Conservation (phyloP, 2,888 invertebrate genomes). For the Mamestra brassicae region DNA sequence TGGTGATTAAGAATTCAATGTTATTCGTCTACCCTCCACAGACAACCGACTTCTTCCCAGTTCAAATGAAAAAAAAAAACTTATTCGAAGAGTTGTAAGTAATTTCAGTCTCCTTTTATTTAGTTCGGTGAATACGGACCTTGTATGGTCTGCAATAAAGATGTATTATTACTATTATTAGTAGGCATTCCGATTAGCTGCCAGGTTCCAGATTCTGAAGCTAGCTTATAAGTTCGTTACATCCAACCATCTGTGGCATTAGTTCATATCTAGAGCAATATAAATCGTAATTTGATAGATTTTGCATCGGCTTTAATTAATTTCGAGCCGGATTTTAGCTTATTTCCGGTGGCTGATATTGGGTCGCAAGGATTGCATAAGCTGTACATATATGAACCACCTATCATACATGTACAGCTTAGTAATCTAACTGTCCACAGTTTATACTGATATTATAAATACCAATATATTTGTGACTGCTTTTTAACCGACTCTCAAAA, state of each 20-base stretch:
- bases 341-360: not conserved
- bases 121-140: not conserved
- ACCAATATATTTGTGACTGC: too few species aligned
- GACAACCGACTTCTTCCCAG: not conserved
- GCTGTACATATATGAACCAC: not conserved
- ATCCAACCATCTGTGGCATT: conserved; percentile 26
- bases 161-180: too few species aligned
- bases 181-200: not conserved
- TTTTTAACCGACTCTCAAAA: too few species aligned
- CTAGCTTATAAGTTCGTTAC: conserved; percentile 17
- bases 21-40: too few species aligned
- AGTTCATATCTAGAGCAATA: conserved; percentile 11
- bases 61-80: not conserved
- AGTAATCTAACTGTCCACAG: too few species aligned
- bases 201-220: not conserved
- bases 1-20: too few species aligned
- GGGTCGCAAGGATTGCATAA: not conserved
- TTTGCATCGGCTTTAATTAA: conserved; percentile 22
- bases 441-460: too few species aligned
- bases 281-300: conserved; percentile 19
- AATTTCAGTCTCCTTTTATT: not conserved
- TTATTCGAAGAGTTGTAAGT: not conserved
- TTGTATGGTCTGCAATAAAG: too few species aligned
- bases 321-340: not conserved
- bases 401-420: too few species aligned